phyloP scores from a whole-genome alignment of 2,113 vertebrate genomes.

The Sylvilagus bachmani region DNA sequence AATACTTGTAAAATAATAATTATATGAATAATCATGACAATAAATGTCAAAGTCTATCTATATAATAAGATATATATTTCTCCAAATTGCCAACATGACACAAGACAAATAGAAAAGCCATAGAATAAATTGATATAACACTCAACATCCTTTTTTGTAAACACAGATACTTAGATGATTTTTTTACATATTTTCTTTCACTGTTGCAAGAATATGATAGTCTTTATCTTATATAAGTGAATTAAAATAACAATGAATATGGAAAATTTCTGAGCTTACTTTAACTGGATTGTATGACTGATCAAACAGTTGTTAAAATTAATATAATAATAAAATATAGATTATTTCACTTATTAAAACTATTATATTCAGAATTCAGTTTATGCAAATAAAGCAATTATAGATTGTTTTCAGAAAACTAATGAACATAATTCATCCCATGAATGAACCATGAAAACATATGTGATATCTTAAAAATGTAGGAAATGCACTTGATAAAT shows the following conservation, averaged over 20 bases:
- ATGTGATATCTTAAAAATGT: not conserved
- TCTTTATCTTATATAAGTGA: not conserved
- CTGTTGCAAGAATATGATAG: not conserved
- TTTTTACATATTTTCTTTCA: not conserved
- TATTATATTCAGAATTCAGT: not conserved
- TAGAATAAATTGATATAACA: not conserved
- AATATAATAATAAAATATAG: not conserved
- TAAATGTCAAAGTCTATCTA: not conserved
- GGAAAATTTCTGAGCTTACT: not conserved
- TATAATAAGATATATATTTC: not conserved
- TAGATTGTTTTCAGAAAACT: not conserved
- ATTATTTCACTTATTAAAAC: not conserved
- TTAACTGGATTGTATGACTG: not conserved
- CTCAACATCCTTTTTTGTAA: not conserved
- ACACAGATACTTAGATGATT: not conserved
- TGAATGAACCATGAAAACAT: not conserved
- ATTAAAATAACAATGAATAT: not conserved
- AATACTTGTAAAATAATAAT: not conserved
- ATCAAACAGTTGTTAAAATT: not conserved
- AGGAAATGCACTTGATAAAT: not conserved
- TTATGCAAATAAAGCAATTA: not conserved
- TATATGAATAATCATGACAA: not conserved
- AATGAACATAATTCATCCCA: not conserved
- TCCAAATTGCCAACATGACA: not conserved
- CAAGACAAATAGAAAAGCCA: not conserved